Conservation (phyloP, 2,797 vertebrate species). For the Erithacus rubecula region DNA sequence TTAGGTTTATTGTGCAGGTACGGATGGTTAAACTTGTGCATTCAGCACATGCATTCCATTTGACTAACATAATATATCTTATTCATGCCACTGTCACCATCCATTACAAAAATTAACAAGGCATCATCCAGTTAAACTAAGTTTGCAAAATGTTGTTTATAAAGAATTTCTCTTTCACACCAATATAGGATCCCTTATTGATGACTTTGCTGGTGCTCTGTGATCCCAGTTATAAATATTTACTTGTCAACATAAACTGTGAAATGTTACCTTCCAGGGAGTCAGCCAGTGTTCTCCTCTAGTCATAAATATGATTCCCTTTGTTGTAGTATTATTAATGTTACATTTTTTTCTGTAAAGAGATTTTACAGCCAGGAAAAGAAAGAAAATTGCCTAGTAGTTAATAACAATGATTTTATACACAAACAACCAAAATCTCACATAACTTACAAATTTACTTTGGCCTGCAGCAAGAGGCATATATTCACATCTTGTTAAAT, state of each 20-base stretch:
- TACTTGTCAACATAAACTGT: conserved; percentile 29
- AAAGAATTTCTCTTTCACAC: neutral
- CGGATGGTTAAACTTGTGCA: conserved; percentile 18
- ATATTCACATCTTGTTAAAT: neutral
- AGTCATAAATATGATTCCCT: conserved; percentile 20
- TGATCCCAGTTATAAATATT: conserved; percentile 18
- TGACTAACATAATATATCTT: conserved; percentile 64
- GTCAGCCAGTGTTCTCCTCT: neutral
- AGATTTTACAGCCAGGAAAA: conserved; percentile 17
- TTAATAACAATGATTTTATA: neutral
- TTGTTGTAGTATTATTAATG: conserved; percentile 23
- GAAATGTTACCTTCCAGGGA: conserved; percentile 43
- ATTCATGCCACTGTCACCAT: conserved; percentile 38
- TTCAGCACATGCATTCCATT: conserved; percentile 47
- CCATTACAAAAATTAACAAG: conserved; percentile 65
- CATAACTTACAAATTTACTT: neutral
- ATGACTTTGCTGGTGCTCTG: neutral
- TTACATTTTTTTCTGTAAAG: conserved; percentile 10
- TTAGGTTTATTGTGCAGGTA: conserved; percentile 63
- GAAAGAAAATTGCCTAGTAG: neutral
- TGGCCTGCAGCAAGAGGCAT: neutral
- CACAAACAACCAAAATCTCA: neutral
- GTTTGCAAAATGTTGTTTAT: neutral
- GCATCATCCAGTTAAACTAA: conserved; percentile 26
- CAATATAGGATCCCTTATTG: neutral